phyloP scores from a whole-genome alignment of 2,888 invertebrate genomes.

The Caprella mutica region DNA sequence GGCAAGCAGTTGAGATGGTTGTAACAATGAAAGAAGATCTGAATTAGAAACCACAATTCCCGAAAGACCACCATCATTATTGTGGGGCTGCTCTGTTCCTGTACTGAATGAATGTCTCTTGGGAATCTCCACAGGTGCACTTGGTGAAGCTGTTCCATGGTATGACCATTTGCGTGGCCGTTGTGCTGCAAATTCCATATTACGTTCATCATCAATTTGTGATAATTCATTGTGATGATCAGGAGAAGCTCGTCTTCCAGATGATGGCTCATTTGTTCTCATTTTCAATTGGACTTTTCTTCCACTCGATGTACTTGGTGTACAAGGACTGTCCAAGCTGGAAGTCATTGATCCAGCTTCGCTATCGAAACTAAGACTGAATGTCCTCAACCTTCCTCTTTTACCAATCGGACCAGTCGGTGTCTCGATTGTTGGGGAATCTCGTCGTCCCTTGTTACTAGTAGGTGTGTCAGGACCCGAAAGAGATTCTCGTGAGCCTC shows the following conservation, averaged over 20 bases:
- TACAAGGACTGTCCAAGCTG: conserved; percentile 4
- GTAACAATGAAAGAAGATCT: conserved; percentile 17
- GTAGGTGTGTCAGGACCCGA: conserved; percentile 5
- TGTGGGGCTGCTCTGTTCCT: conserved; percentile 11
- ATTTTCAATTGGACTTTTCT: conserved; percentile 4
- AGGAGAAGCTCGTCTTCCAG: conserved; percentile 12
- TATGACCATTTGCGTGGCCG: conserved; percentile 25
- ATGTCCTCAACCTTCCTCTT: conserved; percentile 19
- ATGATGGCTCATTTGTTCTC: neutral
- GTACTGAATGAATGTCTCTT: conserved; percentile 30
- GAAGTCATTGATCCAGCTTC: conserved; percentile 1
- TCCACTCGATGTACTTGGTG: neutral
- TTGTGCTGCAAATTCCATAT: conserved; percentile 14
- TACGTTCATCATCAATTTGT: conserved; percentile 22
- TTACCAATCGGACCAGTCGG: conserved; percentile 11
- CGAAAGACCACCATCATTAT: conserved; percentile 6
- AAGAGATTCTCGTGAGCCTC: conserved; percentile 17
- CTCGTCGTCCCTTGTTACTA: neutral
- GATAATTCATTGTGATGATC: conserved; percentile 18
- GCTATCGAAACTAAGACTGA: conserved; percentile 18
- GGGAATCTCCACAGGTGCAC: conserved; percentile 24
- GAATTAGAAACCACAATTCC: conserved; percentile 26
- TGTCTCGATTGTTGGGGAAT: conserved; percentile 5
- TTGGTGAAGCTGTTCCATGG: conserved; percentile 21
- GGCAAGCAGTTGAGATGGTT: conserved; percentile 16